A percentile compares a stretch with the other conserved stretches of the same genome.
Evolutionary conservation across 2,888 invertebrate genomes (phyloP).

Genomic region (Resseliella maxima): DNA sequence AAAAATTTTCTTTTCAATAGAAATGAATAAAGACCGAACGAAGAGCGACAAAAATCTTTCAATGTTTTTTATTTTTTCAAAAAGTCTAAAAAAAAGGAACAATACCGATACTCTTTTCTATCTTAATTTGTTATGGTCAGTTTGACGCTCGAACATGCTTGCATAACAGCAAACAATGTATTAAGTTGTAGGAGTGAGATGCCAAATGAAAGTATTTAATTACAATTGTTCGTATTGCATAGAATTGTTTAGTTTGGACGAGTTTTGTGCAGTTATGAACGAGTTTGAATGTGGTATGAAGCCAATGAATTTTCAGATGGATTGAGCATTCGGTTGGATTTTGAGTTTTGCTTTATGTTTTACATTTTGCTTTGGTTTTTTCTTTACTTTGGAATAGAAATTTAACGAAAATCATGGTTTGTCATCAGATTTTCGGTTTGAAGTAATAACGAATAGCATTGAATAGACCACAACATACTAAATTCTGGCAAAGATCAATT

Average conservation of each 20-base stretch:
- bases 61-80: not conserved
- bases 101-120: not conserved
- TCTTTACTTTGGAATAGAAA: too few relatives aligned
- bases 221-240: not conserved
- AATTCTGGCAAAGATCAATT: not conserved
- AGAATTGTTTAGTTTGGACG: not conserved
- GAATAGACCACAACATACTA: not conserved
- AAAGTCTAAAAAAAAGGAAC: not conserved
- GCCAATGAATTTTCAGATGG: too few relatives aligned
- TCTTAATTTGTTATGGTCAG: constrained; percentile 36
- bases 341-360: too few relatives aligned
- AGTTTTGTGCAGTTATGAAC: too few relatives aligned
- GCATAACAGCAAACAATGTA: not conserved
- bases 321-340: too few relatives aligned
- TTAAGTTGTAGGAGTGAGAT: constrained; percentile 31
- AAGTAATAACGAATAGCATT: not conserved
- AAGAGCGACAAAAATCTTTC: not conserved
- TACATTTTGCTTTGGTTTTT: too few relatives aligned
- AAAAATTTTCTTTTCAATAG: not conserved
- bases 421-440: not conserved
- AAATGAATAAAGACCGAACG: not conserved
- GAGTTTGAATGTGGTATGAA: too few relatives aligned
- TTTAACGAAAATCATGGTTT: not conserved
- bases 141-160: not conserved
- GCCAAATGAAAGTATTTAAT: not conserved